A percentile compares a stretch with the other conserved stretches of the same genome.
phyloP scores from a whole-genome alignment of 2,888 invertebrate genomes.

The Stramonita haemastoma region DNA sequence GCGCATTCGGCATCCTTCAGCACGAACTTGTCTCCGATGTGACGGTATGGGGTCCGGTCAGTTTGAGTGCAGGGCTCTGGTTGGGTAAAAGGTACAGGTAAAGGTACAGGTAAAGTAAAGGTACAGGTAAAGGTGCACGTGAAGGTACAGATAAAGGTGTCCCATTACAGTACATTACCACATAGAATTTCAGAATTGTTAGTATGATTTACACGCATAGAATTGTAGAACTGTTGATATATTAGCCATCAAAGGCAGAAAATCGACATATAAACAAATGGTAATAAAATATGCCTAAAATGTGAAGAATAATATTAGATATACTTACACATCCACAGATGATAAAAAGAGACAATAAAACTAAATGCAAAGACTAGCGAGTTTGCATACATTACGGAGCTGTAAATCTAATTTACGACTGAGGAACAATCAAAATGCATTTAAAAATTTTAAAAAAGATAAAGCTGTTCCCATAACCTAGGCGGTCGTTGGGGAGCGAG shows the following conservation, averaged over 20 bases:
- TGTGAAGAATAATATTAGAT: neutral
- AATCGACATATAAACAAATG: too few species aligned
- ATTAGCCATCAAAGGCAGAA: too few species aligned
- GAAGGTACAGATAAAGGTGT: neutral
- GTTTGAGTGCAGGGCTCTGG: conserved; percentile 20
- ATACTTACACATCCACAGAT: neutral
- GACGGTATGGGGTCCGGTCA: neutral
- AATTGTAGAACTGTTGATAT: neutral
- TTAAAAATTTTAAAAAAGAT: too few species aligned
- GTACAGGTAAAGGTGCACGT: neutral
- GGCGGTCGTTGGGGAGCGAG: too few species aligned
- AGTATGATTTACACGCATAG: neutral
- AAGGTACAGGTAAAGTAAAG: neutral
- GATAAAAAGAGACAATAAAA: neutral
- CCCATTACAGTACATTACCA: too few species aligned
- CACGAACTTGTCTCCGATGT: conserved; percentile 18
- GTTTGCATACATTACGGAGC: too few species aligned
- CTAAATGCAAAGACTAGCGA: too few species aligned
- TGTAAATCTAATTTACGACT: too few species aligned
- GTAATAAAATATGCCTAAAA: too few species aligned
- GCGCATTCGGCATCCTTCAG: neutral
- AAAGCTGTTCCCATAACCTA: too few species aligned
- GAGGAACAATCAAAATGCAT: too few species aligned
- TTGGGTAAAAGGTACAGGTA: neutral
- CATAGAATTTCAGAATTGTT: too few species aligned